Evolutionary conservation across 2,113 vertebrate species (phyloP), one percentile per base, ranked within the genome.

Genomic region (Mungos mungo): DNA sequence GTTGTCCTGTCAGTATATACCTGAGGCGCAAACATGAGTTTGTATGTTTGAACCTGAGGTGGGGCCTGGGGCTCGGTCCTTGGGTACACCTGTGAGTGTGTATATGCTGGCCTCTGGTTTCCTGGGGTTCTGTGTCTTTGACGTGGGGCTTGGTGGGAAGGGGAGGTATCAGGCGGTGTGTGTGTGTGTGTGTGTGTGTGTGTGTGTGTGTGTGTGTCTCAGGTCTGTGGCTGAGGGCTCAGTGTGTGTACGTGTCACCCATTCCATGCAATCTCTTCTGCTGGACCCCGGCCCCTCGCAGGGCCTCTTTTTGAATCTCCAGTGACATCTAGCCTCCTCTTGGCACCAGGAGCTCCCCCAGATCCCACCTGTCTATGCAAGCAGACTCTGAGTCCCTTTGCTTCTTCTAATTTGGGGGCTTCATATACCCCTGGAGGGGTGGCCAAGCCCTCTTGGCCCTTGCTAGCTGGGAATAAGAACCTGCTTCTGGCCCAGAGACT

Each of bases 271-370:
- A 0, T 15, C n/a, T 7, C 52, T 33, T 29, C 54, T 82, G 41
- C n/a, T 5, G 25, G 29, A 15, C 29, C 31, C 85, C 35, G 82
- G 54, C 19, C 41, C 16, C 10, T 6, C 15, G 82, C 38, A 0
- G 4, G 57, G 18, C 66, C 50, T n/a, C 29, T 71, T 5, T 18
- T 18, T 66, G 12, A 27, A 57, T 60, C 63, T 38, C 8, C 29
- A 4, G 6, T 0, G 1, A 2, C 11, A 25, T 87, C 60, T 18
- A 47, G 19, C n/a, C 41, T 11, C 27, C 0, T 4, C 71, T 82
- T 35, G 31, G 31, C 54, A 31, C 54, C 3, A 18, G 68, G 41
- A 29, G 3, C 25, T 21, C 68, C 41, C 63, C 69, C 0, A 1
- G 47, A 8, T 21, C 15, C 71, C 38, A 11, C 11, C 38, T 68